These are phyloP conservation scores for Dynastes grantii DNA, from an alignment of 2,888 invertebrate species.

Conservation along the genomic window DNA sequence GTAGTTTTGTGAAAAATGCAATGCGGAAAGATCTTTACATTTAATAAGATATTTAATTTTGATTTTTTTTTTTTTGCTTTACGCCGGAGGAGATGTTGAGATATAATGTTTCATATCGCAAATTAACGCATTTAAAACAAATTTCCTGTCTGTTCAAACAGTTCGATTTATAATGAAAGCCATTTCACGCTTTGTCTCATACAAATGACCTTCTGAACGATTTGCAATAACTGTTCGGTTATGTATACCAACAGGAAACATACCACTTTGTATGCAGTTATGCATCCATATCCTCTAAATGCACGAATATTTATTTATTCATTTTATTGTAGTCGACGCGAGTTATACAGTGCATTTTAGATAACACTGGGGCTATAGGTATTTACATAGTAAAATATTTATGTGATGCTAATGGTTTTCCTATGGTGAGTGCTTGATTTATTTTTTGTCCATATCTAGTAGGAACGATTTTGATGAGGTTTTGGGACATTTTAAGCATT, in stretches of 20 bases:
- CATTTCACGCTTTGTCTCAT: background rate
- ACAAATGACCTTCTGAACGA: constrained; percentile 21
- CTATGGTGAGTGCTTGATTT: too few species aligned
- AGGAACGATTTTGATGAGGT: too few species aligned
- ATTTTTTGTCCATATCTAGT: too few species aligned
- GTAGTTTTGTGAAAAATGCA: background rate
- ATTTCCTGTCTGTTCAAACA: constrained; percentile 5
- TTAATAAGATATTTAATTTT: constrained; percentile 4
- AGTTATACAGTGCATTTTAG: background rate
- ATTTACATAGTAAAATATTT: too few species aligned
- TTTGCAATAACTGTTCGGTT: constrained; percentile 26
- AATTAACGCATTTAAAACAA: background rate
- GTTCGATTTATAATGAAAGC: background rate
- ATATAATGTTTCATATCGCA: background rate
- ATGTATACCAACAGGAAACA: constrained; percentile 21
- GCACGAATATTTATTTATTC: constrained; percentile 31
- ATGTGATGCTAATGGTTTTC: too few species aligned
- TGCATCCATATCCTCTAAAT: constrained; percentile 27
- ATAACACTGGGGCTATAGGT: too few species aligned
- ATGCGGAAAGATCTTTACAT: background rate
- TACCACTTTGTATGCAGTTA: constrained; percentile 32
- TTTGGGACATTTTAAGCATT: too few species aligned
- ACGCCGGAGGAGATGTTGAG: background rate
- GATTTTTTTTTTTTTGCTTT: background rate
- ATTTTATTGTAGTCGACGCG: background rate